phyloP scores from a whole-genome alignment of 2,888 invertebrate genomes.

The Electrophaes corylata region DNA sequence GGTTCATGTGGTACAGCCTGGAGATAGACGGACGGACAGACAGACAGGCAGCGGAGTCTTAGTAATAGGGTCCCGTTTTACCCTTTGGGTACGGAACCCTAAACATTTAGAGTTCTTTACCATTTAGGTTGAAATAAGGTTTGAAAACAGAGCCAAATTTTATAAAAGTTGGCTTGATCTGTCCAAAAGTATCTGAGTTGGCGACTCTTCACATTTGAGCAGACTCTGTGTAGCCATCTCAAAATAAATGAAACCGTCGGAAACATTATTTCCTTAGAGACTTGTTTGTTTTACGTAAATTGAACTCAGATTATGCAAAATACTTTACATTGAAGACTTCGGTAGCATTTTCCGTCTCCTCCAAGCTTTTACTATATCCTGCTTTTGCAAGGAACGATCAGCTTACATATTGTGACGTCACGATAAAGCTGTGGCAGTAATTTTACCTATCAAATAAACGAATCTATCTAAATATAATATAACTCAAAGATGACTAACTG shows the following conservation, averaged over 20 bases:
- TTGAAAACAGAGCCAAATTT: neutral
- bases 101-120: neutral
- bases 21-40: too few species aligned
- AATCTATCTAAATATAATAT: too few species aligned
- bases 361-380: conserved; percentile 5
- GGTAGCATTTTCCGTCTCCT: conserved; percentile 22
- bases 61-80: too few species aligned
- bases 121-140: too few species aligned
- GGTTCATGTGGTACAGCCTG: too few species aligned
- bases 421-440: too few species aligned
- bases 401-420: neutral
- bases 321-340: conserved; percentile 33
- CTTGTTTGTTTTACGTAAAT: conserved; percentile 39
- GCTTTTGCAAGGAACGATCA: neutral
- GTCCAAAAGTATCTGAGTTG: conserved; percentile 3
- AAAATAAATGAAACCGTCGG: conserved; percentile 23
- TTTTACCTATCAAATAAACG: too few species aligned
- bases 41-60: too few species aligned
- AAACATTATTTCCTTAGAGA: conserved; percentile 19
- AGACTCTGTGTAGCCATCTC: conserved; percentile 26
- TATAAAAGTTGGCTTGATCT: neutral
- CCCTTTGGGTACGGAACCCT: too few species aligned
- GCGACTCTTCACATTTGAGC: conserved; percentile 1
- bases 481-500: too few species aligned
- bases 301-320: conserved; percentile 40